Conservation (phyloP, 2,888 invertebrate species). For the Mesochorus sp. region DNA sequence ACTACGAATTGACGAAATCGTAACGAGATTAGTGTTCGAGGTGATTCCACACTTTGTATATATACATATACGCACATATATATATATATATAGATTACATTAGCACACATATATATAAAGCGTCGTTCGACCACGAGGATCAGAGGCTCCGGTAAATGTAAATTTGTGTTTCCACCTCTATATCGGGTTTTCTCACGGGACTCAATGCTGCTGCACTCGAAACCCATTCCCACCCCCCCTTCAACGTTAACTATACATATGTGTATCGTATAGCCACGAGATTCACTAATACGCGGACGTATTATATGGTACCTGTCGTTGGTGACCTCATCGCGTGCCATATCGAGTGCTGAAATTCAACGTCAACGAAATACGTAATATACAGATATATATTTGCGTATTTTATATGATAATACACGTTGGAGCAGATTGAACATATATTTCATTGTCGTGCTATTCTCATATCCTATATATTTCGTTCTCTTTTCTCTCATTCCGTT, state of each 20-base stretch:
- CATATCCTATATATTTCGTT: too few relatives aligned
- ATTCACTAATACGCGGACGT: neutral
- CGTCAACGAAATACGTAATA: neutral
- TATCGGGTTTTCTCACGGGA: slow-evolving; percentile 40
- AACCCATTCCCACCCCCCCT: neutral
- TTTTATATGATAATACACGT: too few relatives aligned
- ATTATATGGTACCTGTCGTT: slow-evolving; percentile 8
- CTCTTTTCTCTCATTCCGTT: too few relatives aligned
- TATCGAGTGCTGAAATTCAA: slow-evolving; percentile 30
- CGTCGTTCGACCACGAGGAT: slow-evolving; percentile 14
- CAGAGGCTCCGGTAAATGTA: slow-evolving; percentile 59
- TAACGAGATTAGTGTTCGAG: slow-evolving; percentile 4
- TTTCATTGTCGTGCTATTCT: slow-evolving; percentile 6
- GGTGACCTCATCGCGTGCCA: neutral
- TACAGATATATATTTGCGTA: neutral
- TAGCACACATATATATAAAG: neutral
- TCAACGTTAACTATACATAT: slow-evolving; percentile 16
- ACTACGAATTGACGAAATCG: slow-evolving; percentile 10
- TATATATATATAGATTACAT: too few relatives aligned
- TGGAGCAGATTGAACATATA: too few relatives aligned
- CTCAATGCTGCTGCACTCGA: neutral
- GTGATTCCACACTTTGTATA: too few relatives aligned
- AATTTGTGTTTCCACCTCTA: slow-evolving; percentile 62
- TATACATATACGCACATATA: neutral
- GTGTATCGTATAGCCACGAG: neutral